Conservation (phyloP, 2,113 vertebrate genomes). For the Grammomys dolichurus region DNA sequence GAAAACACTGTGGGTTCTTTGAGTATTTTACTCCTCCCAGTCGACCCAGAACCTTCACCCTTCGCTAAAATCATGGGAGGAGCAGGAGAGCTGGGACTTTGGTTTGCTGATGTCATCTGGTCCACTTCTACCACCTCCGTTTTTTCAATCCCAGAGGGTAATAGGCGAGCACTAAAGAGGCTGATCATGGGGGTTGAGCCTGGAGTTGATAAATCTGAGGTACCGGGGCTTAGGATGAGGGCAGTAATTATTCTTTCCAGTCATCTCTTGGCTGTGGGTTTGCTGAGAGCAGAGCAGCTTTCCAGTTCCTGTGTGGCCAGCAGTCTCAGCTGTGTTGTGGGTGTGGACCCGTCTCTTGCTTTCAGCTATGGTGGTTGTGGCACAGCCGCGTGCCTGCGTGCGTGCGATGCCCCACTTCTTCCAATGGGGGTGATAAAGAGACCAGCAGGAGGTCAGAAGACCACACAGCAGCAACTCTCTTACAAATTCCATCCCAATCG, state of each 20-base stretch:
- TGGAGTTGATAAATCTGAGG: neutral
- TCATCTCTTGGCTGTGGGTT: neutral
- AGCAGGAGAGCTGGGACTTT: neutral
- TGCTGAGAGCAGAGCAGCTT: neutral
- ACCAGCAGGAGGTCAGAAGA: conserved; percentile 19
- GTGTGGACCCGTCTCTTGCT: neutral
- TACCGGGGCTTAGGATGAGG: neutral
- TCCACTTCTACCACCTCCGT: neutral
- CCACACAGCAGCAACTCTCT: neutral
- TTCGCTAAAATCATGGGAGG: neutral
- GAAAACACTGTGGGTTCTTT: neutral
- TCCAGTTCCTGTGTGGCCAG: conserved; percentile 24
- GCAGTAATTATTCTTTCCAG: neutral
- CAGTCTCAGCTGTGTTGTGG: conserved; percentile 8
- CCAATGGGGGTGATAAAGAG: neutral
- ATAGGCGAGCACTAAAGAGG: neutral
- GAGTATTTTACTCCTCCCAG: neutral
- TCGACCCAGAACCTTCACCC: neutral
- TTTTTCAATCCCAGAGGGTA: neutral
- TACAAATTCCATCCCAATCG: neutral
- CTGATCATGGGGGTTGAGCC: rapidly evolving
- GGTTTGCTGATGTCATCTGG: neutral
- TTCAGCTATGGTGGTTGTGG: conserved; percentile 31
- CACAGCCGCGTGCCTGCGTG: neutral
- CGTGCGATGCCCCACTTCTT: conserved; percentile 6